Percentiles rank a stretch among this genome's conserved stretches.
phyloP scores from a whole-genome alignment of 2,113 vertebrate genomes.

The Nanger granti region DNA sequence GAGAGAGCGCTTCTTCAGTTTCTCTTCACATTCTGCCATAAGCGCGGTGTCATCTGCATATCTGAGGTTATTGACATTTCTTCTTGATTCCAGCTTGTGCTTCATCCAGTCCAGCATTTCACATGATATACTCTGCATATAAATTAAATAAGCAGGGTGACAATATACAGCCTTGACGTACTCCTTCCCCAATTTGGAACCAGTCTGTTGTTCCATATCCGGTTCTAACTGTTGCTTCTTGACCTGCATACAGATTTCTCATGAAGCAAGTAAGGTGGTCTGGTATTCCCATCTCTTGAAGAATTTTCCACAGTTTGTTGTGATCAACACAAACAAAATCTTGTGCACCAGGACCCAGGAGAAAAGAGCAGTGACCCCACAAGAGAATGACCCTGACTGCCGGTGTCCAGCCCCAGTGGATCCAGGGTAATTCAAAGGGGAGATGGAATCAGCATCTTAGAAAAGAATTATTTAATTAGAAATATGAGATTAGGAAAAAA shows the following conservation, averaged over 20 bases:
- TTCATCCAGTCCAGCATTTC: background rate
- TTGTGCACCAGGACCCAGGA: background rate
- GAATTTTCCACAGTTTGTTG: background rate
- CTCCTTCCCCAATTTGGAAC: background rate
- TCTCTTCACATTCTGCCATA: background rate
- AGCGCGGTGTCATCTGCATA: background rate
- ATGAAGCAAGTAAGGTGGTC: background rate
- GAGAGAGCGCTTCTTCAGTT: background rate
- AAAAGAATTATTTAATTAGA: too few relatives aligned
- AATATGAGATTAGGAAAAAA: too few relatives aligned
- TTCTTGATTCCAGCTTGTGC: background rate
- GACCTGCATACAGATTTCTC: background rate
- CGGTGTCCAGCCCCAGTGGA: too few relatives aligned
- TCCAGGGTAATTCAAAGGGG: too few relatives aligned
- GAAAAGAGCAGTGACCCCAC: background rate
- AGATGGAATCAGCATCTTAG: too few relatives aligned
- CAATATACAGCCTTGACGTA: background rate
- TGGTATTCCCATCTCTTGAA: background rate
- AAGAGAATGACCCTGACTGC: background rate
- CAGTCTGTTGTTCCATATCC: background rate
- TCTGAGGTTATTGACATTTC: background rate
- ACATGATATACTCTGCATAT: background rate
- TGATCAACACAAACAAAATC: background rate
- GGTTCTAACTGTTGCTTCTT: background rate
- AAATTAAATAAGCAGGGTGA: background rate